These are phyloP conservation scores for Nematopogon swammerdamellus DNA, from an alignment of 2,888 invertebrate genomes.

Conservation along the genomic window DNA sequence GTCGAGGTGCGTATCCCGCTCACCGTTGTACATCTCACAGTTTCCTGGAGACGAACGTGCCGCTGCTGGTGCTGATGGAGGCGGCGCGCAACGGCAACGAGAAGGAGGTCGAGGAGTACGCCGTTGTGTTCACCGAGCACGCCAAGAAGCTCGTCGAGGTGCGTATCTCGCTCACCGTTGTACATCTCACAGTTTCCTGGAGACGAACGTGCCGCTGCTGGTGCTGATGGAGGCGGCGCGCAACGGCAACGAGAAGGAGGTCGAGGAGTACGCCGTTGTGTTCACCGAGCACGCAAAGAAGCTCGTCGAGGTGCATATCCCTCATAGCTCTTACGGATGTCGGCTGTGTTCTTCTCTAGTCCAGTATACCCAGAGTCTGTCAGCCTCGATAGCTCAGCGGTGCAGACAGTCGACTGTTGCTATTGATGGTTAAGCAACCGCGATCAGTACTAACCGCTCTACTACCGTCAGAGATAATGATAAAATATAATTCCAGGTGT, in stretches of 20 bases:
- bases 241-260: slow-evolving; percentile 84
- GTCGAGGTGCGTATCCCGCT: slow-evolving; percentile 58
- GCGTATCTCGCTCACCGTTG: too few relatives aligned
- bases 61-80: slow-evolving; percentile 90
- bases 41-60: slow-evolving; percentile 65
- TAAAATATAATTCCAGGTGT: too few relatives aligned
- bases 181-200: not conserved
- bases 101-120: slow-evolving; percentile 91
- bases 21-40: not conserved
- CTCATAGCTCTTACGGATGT: too few relatives aligned
- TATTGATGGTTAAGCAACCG: too few relatives aligned
- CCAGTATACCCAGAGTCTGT: too few relatives aligned
- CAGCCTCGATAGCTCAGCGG: too few relatives aligned
- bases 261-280: slow-evolving; percentile 89
- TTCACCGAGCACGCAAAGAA: slow-evolving; percentile 98
- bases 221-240: slow-evolving; percentile 95
- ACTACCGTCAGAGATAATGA: too few relatives aligned
- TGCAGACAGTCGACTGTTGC: too few relatives aligned
- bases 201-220: slow-evolving; percentile 82
- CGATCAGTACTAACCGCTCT: too few relatives aligned
- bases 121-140: slow-evolving; percentile 92
- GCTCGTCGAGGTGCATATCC: slow-evolving; percentile 65
- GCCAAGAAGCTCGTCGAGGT: slow-evolving; percentile 92
- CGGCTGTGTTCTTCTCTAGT: too few relatives aligned
- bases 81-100: slow-evolving; percentile 91